Evolutionary conservation across 2,113 vertebrate genomes (phyloP).

Genomic region (Okapia johnstoni): DNA sequence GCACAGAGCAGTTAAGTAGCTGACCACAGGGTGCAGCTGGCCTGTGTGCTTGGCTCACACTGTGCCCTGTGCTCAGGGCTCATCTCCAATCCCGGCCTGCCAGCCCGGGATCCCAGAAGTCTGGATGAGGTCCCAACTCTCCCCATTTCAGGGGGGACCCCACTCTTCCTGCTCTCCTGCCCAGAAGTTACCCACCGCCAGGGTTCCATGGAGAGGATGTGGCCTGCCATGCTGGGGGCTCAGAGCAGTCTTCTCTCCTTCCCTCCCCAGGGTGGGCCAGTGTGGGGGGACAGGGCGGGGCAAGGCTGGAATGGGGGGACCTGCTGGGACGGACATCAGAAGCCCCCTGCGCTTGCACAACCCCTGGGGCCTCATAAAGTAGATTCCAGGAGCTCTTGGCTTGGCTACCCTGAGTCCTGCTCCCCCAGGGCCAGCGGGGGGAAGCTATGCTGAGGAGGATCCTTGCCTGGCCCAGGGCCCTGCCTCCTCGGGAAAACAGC

Average conservation of each 20-base stretch:
- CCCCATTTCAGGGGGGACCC: not conserved
- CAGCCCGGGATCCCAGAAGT: not conserved
- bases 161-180: not conserved
- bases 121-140: not conserved
- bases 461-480: not conserved
- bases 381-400: constrained; percentile 41
- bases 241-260: too few species aligned
- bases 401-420: not conserved
- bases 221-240: not conserved
- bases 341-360: not conserved
- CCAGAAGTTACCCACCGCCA: not conserved
- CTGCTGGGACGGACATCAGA: not conserved
- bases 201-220: not conserved
- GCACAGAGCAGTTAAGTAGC: not conserved
- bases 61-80: not conserved
- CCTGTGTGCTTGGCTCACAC: rapidly evolving
- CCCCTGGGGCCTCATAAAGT: not conserved
- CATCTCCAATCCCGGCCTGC: not conserved
- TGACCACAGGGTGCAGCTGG: rapidly evolving
- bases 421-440: not conserved
- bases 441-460: not conserved
- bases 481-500: constrained; percentile 1
- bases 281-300: rapidly evolving
- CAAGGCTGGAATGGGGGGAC: not conserved
- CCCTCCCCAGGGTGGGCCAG: not conserved